A percentile compares a stretch with the other conserved stretches of the same genome.
Evolutionary conservation across 30 jellyfish, hydroid and myxozoan species (phyloP).

Genomic region (Mastigias papua): DNA sequence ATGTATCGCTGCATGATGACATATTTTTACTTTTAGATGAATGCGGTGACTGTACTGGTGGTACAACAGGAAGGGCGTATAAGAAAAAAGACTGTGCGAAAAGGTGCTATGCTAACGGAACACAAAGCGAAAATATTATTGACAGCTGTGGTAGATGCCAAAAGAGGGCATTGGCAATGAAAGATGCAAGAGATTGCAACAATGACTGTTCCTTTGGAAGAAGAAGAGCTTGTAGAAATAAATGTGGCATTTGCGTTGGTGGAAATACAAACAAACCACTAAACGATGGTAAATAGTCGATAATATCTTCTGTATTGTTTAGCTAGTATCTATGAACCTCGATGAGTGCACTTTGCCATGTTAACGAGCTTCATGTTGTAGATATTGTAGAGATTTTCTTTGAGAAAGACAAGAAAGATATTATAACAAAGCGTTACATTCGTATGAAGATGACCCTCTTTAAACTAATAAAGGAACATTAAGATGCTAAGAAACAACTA

Average conservation of each 20-base stretch:
- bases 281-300: slow-evolving; percentile 27
- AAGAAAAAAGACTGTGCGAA: slow-evolving; percentile 50
- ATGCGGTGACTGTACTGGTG: slow-evolving; percentile 38
- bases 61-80: slow-evolving; percentile 30
- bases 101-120: slow-evolving; percentile 51
- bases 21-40: slow-evolving; percentile 49
- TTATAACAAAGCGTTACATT: too few species aligned
- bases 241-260: slow-evolving; percentile 71
- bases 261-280: slow-evolving; percentile 45
- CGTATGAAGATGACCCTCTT: too few species aligned
- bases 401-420: too few species aligned
- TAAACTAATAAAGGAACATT: too few species aligned
- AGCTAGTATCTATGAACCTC: not conserved
- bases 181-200: slow-evolving; percentile 48
- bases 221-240: slow-evolving; percentile 57
- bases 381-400: too few species aligned
- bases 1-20: too few species aligned
- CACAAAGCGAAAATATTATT: slow-evolving; percentile 36
- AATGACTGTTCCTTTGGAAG: slow-evolving; percentile 40
- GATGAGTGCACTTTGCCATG: not conserved
- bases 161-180: slow-evolving; percentile 1
- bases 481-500: too few species aligned
- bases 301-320: not conserved
- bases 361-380: too few species aligned
- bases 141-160: slow-evolving; percentile 75